Evolutionary conservation across 2,888 invertebrate species (phyloP), one percentile per base, ranked within the genome.

Genomic region (Drosophila recens): DNA sequence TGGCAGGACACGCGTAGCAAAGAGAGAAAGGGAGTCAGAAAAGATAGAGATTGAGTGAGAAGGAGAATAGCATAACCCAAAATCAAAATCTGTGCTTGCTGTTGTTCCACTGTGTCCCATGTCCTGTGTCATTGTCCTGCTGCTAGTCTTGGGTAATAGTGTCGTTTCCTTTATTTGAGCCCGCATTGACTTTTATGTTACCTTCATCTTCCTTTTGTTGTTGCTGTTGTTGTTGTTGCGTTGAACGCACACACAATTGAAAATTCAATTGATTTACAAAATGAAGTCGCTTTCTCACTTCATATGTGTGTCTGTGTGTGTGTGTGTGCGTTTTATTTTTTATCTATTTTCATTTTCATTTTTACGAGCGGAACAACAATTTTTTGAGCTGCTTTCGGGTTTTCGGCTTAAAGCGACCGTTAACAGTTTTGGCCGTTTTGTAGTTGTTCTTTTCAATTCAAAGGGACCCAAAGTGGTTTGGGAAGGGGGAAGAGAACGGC

Each of bases 261-360:
- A 88, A 88, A 88, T 88, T 88, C 88, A 88, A 85, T 85, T 88
- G 88, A 85, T 85, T 85, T 85, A 86, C 88, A 85, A 86, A 88
- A 85, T 82, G 83, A 85, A 85, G 80, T 82, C 74, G 80, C 71
- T 52, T 49, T 36, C 40, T 38, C 38, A 20, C n/a, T 23, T 10
- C 49, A 57, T 49, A 27, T 30, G 42, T 36, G 46, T 36, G 59
- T 43, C 23, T 52, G 23, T 20, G 45, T 52, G 40, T 61, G n/a
- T n/a, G 56, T 33, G 52, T 49, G 52, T 53, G 23, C 11, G n/a
- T 66, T 51, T 64, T 75, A 42, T 67, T 70, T 86, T 87, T 82
- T 85, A 85, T 85, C 88, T 85, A 85, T 85, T 85, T 87, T 85
- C 84, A 85, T 85, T 85, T 82, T 82, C 69, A 71, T 66, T 82